Evolutionary conservation across 2,113 vertebrate genomes (phyloP), one percentile per base, ranked within the genome.

Genomic region (Petaurus breviceps): DNA sequence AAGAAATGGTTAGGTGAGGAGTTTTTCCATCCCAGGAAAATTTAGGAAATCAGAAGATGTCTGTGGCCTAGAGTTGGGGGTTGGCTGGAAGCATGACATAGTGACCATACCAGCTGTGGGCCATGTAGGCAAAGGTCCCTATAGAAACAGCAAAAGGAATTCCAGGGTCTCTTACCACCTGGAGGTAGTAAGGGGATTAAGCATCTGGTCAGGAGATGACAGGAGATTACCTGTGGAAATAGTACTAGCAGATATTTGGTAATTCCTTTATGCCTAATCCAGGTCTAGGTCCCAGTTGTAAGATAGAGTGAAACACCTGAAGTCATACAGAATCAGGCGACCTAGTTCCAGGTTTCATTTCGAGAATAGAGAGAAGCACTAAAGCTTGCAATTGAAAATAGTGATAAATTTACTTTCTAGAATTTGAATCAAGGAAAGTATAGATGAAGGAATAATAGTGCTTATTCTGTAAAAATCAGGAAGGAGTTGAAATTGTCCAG

Each of bases 151-250:
- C 12, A 37, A 68, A 61, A 61, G 26, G 2, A 61, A 31, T 31
- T 16, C 3, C 24, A 68, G 31, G 31, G n/a, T 1, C 6, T 77
- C 14, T n/a, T 37, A n/a, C 16, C 16, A 77, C 31, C 37, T 3
- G 37, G 1, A n/a, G 37, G 1, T 77, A 37, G 37, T 8, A 77
- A n/a, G 4, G 37, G 14, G n/a, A 77, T 77, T n/a, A 22, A 22
- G 5, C 37, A 77, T 22, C 37, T 77, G 16, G 14, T 77, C 31
- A 77, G 68, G 68, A n/a, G 37, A n/a, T 19, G 19, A 77, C 2
- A 77, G 0, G 31, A 3, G 11, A 12, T 49, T 0, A 0, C 3
- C 57, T 16, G 3, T 12, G 12, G 11, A 3, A 22, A 10, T 2
- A 26, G 28, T 3, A 68, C 12, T 37, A 12, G 57, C 11, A 68